Conservation (phyloP, 1,140 invertebrate species). For the Wiebesia pumilae region DNA sequence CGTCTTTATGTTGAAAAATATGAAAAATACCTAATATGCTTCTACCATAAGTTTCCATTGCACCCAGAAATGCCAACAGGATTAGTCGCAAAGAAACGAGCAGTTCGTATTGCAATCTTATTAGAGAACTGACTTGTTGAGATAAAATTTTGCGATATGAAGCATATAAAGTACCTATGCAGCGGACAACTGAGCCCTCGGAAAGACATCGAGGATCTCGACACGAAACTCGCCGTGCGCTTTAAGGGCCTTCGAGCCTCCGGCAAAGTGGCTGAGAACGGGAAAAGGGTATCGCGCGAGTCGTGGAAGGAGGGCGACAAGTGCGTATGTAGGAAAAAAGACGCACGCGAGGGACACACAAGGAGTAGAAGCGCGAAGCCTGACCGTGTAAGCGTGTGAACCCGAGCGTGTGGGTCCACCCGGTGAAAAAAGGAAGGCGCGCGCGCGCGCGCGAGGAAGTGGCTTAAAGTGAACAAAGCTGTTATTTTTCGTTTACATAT, state of each 20-base stretch:
- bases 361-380: constrained; percentile 5
- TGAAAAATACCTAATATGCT: too few species aligned
- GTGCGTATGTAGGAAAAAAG: constrained; percentile 58
- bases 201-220: neutral
- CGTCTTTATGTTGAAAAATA: too few species aligned
- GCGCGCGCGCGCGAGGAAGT: constrained; percentile 10
- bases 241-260: neutral
- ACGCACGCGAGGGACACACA: constrained; percentile 28
- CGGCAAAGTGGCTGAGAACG: constrained; percentile 1
- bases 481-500: constrained; percentile 47
- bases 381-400: constrained; percentile 58
- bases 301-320: constrained; percentile 58
- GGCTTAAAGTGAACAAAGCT: constrained; percentile 45
- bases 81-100: too few species aligned
- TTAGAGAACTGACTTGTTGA: too few species aligned
- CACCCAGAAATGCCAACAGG: too few species aligned
- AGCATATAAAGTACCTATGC: too few species aligned
- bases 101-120: too few species aligned
- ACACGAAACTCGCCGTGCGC: neutral
- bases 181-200: neutral
- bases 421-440: constrained; percentile 26
- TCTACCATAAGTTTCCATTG: too few species aligned
- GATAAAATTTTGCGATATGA: too few species aligned
- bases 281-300: constrained; percentile 55
- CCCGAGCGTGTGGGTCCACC: constrained; percentile 55